Base-by-base conservation (phyloP, 2,888 invertebrate genomes). In the Crematogaster levior region DNA sequence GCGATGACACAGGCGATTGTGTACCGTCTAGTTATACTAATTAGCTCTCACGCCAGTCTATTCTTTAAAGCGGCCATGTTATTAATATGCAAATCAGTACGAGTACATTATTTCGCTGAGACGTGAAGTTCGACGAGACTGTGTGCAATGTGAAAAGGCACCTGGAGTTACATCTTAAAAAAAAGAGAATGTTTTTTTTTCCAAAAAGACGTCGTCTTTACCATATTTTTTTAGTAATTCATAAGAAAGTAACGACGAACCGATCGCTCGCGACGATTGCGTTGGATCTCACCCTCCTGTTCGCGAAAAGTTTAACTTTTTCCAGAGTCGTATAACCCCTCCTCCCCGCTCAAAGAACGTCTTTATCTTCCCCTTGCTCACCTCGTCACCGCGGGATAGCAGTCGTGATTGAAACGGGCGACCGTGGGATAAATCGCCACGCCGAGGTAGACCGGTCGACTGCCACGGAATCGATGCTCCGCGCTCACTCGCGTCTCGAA, bases 341-440 rank as follows among this genome's bases (percentile, higher is more conserved):
- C 6, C 27, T 3, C 3, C 4, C 15, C 10, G 10, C 48, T 21
- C 7, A 7, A 15, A 40, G 9, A 68, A 30, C 10, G 10, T 37
- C 3, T 48, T 18, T 48, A 9, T 30, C 24, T 43, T 40, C 4
- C 12, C 9, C 30, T 37, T 51, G 46, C 90, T 89, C 93, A 97
- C 97, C 97, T 96, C 60, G 97, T 96, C 0, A 97, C 96, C 10
- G 97, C 96, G 0, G 97, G 97, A 94, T 97, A 97, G 93, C 98
- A 98, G 90, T 97, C 97, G 91, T 98, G 98, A 94, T 98, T 98
- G 93, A 98, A 97, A 61, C 97, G 95, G 0, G 97, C 96, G 0
- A 97, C 97, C 0, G 97, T 97, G 0, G 97, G 96, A 92, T 97
- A 98, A 46, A 98, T 95, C 0, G 96, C 97, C 1, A 97, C 96